phyloP scores from a whole-genome alignment of 2,797 vertebrate species.

The Rhinichthys osculus region DNA sequence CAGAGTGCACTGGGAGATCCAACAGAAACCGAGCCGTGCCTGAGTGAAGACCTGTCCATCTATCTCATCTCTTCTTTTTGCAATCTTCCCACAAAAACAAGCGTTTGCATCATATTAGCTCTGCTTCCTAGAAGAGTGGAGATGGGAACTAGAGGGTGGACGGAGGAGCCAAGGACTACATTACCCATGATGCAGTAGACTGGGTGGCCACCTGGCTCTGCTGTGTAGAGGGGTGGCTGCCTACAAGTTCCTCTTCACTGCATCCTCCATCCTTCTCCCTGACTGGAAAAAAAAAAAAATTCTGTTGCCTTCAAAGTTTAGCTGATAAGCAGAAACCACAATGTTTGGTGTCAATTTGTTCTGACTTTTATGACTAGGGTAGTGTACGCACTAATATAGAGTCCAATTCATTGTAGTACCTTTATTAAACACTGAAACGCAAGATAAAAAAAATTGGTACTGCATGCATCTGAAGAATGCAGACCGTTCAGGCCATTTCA shows the following conservation, averaged over 20 bases:
- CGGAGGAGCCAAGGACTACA: constrained; percentile 66
- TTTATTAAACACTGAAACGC: constrained; percentile 69
- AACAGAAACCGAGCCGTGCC: constrained; percentile 99
- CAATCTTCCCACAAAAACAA: constrained; percentile 86
- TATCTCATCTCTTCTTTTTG: constrained; percentile 67
- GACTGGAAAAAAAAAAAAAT: constrained; percentile 64
- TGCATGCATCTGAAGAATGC: constrained; percentile 71
- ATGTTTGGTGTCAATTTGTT: constrained; percentile 77
- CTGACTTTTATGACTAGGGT: constrained; percentile 77
- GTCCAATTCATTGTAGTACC: constrained; percentile 78
- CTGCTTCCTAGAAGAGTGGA: constrained; percentile 84
- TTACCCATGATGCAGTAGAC: constrained; percentile 75
- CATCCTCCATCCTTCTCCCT: constrained; percentile 68
- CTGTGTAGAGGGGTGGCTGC: constrained; percentile 71
- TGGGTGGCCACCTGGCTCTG: constrained; percentile 66
- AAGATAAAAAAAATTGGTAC: constrained; percentile 66
- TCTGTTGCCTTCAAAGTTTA: constrained; percentile 84
- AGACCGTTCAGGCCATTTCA: constrained; percentile 70
- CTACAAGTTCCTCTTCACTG: constrained; percentile 60
- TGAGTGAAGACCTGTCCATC: constrained; percentile 94
- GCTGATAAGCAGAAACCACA: constrained; percentile 75
- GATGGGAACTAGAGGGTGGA: constrained; percentile 64
- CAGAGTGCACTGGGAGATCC: constrained; percentile 91
- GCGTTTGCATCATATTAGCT: constrained; percentile 85
- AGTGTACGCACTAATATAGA: constrained; percentile 75